Conservation (phyloP, 2,888 invertebrate species). For the Nebria brevicollis region DNA sequence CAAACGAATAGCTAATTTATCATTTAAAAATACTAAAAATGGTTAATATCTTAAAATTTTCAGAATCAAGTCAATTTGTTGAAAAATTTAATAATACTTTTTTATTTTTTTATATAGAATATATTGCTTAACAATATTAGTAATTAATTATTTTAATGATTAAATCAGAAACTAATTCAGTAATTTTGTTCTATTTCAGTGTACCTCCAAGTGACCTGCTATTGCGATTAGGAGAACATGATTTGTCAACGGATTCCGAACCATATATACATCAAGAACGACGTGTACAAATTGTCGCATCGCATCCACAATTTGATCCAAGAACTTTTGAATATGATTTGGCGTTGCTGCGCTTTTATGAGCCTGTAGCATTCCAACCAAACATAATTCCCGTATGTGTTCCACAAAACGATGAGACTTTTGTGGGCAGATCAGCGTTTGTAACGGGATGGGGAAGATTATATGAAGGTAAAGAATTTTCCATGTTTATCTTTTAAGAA, state of each 20-base stretch:
- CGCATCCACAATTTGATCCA: conserved; percentile 92
- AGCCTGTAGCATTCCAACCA: conserved; percentile 89
- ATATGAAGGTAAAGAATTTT: conserved; percentile 75
- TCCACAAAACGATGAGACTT: conserved; percentile 84
- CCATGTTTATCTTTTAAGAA: neutral
- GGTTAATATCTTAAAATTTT: too few species aligned
- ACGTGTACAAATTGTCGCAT: conserved; percentile 90
- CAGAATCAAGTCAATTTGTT: too few species aligned
- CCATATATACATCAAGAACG: conserved; percentile 89
- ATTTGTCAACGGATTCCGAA: conserved; percentile 86
- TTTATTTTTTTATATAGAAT: too few species aligned
- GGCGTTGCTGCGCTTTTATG: conserved; percentile 86
- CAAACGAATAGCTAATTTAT: too few species aligned
- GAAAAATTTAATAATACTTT: too few species aligned
- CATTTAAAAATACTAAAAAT: too few species aligned
- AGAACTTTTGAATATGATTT: conserved; percentile 93
- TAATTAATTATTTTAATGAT: too few species aligned
- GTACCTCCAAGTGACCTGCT: conserved; percentile 92
- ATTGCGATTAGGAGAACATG: conserved; percentile 88
- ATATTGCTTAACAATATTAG: too few species aligned
- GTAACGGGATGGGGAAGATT: conserved; percentile 94
- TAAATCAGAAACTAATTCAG: too few species aligned
- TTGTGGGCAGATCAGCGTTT: conserved; percentile 85
- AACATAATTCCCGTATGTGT: conserved; percentile 92
- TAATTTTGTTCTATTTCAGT: conserved; percentile 64